These are phyloP conservation scores for Ditula angustiorana DNA, from an alignment of 2,888 invertebrate genomes.

Conservation along the genomic window DNA sequence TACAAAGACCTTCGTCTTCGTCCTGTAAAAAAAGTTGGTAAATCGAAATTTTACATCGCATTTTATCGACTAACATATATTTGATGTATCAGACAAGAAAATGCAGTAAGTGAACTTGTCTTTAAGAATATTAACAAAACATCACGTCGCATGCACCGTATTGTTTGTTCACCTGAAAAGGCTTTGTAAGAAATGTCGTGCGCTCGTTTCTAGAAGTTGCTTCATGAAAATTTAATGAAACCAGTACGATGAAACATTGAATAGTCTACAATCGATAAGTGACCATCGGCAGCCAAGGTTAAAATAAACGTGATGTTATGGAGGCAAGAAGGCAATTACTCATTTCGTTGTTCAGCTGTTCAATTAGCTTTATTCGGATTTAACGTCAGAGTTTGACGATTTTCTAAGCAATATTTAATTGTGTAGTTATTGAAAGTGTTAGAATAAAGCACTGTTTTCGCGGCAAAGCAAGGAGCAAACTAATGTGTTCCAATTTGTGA, in stretches of 20 bases:
- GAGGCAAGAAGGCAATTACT: slow-evolving; percentile 9
- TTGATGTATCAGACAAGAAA: background rate
- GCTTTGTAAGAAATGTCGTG: slow-evolving; percentile 41
- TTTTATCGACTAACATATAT: background rate
- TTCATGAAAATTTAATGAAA: slow-evolving; percentile 55
- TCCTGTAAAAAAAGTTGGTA: background rate
- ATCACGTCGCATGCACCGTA: background rate
- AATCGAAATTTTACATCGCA: background rate
- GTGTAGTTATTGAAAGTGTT: no score
- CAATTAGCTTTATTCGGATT: background rate
- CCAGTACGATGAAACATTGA: slow-evolving; percentile 26
- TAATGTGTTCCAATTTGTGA: no score
- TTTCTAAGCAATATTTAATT: background rate
- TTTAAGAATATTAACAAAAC: slow-evolving; percentile 6
- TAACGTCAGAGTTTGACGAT: background rate
- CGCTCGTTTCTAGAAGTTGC: slow-evolving; percentile 45
- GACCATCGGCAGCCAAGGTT: slow-evolving; percentile 35
- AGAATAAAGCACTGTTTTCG: no score
- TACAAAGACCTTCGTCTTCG: background rate
- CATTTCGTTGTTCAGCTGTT: slow-evolving; percentile 24
- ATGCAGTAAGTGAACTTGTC: background rate
- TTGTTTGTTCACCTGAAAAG: slow-evolving; percentile 36
- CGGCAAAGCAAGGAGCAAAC: no score
- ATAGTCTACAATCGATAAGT: slow-evolving; percentile 50
- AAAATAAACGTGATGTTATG: slow-evolving; percentile 13